phyloP scores from a whole-genome alignment of 2,113 vertebrate genomes.

The Xiphias gladius region DNA sequence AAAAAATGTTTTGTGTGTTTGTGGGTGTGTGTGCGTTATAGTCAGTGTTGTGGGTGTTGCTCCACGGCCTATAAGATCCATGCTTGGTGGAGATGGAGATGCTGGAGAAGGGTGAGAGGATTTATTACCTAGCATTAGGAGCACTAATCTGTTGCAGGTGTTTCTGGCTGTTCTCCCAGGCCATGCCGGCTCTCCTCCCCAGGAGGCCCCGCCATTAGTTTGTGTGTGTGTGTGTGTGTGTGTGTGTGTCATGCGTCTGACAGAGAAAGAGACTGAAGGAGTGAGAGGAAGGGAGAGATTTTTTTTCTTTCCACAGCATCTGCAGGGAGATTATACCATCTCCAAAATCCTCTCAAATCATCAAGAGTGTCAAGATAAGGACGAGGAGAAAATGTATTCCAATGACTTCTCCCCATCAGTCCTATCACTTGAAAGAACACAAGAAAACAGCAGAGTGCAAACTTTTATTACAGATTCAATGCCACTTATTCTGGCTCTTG shows the following conservation, averaged over 20 bases:
- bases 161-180: conserved; percentile 83
- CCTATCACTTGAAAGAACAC: background rate
- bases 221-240: conserved; percentile 51
- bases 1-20: background rate
- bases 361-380: conserved; percentile 48
- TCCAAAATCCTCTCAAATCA: conserved; percentile 51
- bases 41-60: conserved; percentile 37
- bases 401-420: conserved; percentile 29
- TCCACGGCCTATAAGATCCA: conserved; percentile 47
- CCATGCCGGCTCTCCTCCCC: conserved; percentile 67
- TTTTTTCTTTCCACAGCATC: conserved; percentile 30
- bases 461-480: conserved; percentile 4
- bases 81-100: conserved; percentile 69
- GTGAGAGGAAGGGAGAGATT: conserved; percentile 14
- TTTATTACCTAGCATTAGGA: conserved; percentile 86
- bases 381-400: conserved; percentile 41
- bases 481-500: background rate
- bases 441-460: conserved; percentile 17
- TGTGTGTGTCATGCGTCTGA: conserved; percentile 55
- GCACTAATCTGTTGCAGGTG: conserved; percentile 89
- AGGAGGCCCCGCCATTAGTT: conserved; percentile 76
- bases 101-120: conserved; percentile 80
- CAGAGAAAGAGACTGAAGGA: conserved; percentile 42
- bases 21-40: background rate
- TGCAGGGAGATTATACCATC: conserved; percentile 45